Evolutionary conservation across 2,113 vertebrate species (phyloP).

Genomic region (Stegostoma tigrinum): DNA sequence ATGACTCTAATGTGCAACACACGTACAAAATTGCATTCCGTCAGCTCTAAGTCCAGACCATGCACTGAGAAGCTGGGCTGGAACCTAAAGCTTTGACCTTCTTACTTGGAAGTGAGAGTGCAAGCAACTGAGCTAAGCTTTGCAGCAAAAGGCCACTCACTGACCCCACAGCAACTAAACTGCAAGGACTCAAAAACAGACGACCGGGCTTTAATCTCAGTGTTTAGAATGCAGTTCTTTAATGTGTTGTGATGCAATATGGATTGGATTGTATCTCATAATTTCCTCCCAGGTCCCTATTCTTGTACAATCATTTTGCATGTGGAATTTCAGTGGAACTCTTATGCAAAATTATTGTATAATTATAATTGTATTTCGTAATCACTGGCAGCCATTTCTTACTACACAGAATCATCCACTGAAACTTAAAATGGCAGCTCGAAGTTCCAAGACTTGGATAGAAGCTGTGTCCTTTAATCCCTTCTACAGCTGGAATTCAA

Average conservation of each 20-base stretch:
- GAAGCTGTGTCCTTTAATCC: not conserved
- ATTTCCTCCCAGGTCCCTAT: not conserved
- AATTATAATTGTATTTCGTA: no score
- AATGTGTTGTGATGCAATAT: not conserved
- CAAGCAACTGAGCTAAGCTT: not conserved
- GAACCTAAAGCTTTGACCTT: not conserved
- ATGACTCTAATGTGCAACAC: no score
- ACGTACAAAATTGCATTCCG: not conserved
- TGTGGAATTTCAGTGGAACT: not conserved
- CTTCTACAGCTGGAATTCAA: not conserved
- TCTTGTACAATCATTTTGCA: not conserved
- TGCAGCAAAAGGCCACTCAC: not conserved
- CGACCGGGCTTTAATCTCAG: not conserved
- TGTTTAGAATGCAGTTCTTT: not conserved
- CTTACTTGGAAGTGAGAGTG: not conserved
- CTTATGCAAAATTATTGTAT: no score
- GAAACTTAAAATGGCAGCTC: not conserved
- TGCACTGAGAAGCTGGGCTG: not conserved
- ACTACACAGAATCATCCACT: not conserved
- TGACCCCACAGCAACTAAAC: not conserved
- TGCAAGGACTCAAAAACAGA: not conserved
- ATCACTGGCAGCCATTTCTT: not conserved
- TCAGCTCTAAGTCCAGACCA: no score
- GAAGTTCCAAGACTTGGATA: not conserved
- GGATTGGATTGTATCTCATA: not conserved